Base-by-base conservation (phyloP, 2,888 invertebrate genomes). In the Orthosia gracilis region DNA sequence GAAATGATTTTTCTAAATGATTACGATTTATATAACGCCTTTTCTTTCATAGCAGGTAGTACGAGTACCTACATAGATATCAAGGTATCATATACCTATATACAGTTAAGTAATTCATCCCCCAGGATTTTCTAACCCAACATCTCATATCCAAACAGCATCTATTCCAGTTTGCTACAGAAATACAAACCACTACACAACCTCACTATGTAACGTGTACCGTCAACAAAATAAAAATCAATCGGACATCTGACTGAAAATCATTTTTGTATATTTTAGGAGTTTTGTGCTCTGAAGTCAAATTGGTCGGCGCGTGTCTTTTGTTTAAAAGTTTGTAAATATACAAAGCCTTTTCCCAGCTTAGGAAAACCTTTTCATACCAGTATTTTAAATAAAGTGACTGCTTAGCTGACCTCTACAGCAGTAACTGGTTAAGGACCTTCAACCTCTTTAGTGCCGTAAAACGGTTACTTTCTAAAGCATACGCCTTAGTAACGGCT, bases 71-170 rank as follows among this genome's bases (percentile, higher is more conserved):
- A 40, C 12, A 9, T 52, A 52, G 52, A 52, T n/a, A 52, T 11
- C 21, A 3, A 40, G 40, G 9, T 31, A 9, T 17, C 45, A 13
- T 65, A 69, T 65, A 69, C n/a, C 40, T n/a, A n/a, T 26, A 11
- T n/a, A 31, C 12, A 5, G 18, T 31, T 13, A 58, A 58, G 31
- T 59, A 59, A 52, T 66, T 45, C 26, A 13, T 58, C 26, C 58
- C 58, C 12, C 0, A 47, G 50, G 50, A 52, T 17, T 23, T 21
- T 21, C 23, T 15, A 15, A 50, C 21, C 15, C 62, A 72, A 40
- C 49, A 49, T 40, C 13, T 49, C 55, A 52, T 31, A 75, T 23
- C 17, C 47, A 75, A 26, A 66, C 21, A 23, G 57, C 18, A 31
- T 7, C 50, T 47, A 47, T 31, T 59, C 31, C 7, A 23, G 13